Percentiles rank a stretch among this genome's conserved stretches.
These are phyloP conservation scores for Eupristina koningsbergeri DNA, from an alignment of 1,140 invertebrate genomes.

Conservation along the genomic window DNA sequence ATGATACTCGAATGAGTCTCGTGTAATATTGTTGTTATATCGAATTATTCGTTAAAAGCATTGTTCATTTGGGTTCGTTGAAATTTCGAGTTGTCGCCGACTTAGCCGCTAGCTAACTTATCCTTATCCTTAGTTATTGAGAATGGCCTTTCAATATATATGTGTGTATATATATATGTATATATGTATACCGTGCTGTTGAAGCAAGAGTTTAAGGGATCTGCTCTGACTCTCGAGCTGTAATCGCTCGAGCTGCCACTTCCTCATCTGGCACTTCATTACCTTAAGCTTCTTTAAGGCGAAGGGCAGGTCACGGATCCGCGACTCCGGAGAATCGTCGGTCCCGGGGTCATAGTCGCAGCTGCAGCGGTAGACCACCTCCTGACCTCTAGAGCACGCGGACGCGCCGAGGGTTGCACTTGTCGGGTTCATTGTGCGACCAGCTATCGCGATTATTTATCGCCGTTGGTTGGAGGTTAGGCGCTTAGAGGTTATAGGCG, in stretches of 20 bases:
- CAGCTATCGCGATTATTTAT: background rate
- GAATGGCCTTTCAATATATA: too few relatives aligned
- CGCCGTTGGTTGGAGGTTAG: too few relatives aligned
- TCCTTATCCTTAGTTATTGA: too few relatives aligned
- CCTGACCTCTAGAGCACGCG: background rate
- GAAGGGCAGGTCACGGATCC: constrained; percentile 63
- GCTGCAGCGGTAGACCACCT: constrained; percentile 57
- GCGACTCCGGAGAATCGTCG: constrained; percentile 59
- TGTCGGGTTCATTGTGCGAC: background rate
- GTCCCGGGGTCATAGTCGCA: constrained; percentile 61
- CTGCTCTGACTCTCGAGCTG: constrained; percentile 64
- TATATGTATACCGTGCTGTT: constrained; percentile 58
- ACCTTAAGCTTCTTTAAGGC: constrained; percentile 62
- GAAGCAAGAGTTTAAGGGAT: constrained; percentile 61
- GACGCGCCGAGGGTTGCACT: background rate
- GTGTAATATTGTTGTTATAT: too few relatives aligned
- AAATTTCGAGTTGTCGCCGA: too few relatives aligned
- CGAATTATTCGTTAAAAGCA: too few relatives aligned
- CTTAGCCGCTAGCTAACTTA: too few relatives aligned
- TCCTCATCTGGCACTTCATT: constrained; percentile 69
- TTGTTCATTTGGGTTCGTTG: too few relatives aligned
- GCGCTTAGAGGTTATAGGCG: background rate
- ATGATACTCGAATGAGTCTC: too few relatives aligned
- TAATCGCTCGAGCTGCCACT: constrained; percentile 63
- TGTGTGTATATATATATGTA: too few relatives aligned